Conservation (phyloP, 2,888 invertebrate species). For the Acanthacorydalis orientalis region DNA sequence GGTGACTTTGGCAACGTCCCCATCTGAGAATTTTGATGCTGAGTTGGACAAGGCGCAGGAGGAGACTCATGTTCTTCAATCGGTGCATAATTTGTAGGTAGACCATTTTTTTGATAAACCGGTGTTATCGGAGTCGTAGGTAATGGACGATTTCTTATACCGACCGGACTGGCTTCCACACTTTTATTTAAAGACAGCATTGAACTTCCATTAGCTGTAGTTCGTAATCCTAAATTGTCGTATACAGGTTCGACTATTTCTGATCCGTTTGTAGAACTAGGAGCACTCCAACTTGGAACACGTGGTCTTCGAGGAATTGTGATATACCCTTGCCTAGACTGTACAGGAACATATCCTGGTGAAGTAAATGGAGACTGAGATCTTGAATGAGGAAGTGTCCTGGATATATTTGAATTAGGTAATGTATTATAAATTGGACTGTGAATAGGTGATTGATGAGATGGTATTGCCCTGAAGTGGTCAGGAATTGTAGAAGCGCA, state of each 20-base stretch:
- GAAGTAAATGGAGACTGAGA: conserved; percentile 64
- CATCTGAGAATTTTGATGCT: background rate
- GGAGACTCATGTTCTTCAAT: conserved; percentile 37
- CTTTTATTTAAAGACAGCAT: conserved; percentile 60
- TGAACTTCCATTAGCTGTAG: conserved; percentile 76
- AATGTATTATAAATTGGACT: conserved; percentile 54
- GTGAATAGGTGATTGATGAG: conserved; percentile 33
- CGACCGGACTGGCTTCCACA: conserved; percentile 32
- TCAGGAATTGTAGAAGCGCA: conserved; percentile 68
- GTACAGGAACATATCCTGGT: conserved; percentile 41
- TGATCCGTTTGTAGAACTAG: conserved; percentile 30
- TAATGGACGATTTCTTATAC: conserved; percentile 45
- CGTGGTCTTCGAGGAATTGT: conserved; percentile 73
- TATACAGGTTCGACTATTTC: conserved; percentile 62
- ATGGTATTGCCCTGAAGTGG: conserved; percentile 33
- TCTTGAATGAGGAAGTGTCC: conserved; percentile 63
- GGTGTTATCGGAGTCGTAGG: conserved; percentile 38
- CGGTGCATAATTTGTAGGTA: conserved; percentile 31
- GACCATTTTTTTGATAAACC: conserved; percentile 17
- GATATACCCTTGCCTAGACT: conserved; percentile 66
- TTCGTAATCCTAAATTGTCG: conserved; percentile 69
- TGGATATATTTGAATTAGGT: conserved; percentile 40
- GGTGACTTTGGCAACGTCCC: conserved; percentile 1
- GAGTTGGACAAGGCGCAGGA: conserved; percentile 33
- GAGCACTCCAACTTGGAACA: conserved; percentile 65